These are phyloP conservation scores for Peromyscus attwateri DNA, from an alignment of 2,797 vertebrate species.

Conservation along the genomic window DNA sequence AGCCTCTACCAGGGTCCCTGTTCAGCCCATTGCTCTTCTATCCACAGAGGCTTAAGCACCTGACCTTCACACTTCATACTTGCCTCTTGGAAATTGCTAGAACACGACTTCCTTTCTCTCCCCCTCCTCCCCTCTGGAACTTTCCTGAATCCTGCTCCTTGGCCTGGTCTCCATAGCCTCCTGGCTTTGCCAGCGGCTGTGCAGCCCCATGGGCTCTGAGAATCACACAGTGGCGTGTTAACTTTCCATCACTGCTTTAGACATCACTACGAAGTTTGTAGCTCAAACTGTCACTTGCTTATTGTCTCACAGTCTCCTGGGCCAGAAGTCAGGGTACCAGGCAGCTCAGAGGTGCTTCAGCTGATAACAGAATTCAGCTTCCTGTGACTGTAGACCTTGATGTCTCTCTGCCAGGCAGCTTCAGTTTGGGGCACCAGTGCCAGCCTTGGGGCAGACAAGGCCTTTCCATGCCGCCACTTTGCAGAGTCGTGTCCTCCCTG, in stretches of 20 bases:
- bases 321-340: no score
- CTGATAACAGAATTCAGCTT: not conserved
- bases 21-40: not conserved
- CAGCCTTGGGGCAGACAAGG: not conserved
- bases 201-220: not conserved
- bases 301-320: not conserved
- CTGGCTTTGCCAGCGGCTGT: not conserved
- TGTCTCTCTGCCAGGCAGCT: not conserved
- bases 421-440: not conserved
- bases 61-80: not conserved
- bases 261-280: not conserved
- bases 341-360: not conserved
- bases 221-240: not conserved
- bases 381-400: not conserved
- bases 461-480: not conserved
- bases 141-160: not conserved
- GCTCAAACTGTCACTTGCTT: not conserved
- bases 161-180: not conserved
- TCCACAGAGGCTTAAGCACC: fast-evolving
- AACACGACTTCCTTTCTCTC: no score
- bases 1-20: fast-evolving
- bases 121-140: not conserved
- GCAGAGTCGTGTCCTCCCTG: not conserved
- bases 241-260: not conserved
- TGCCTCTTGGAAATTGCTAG: not conserved